These are phyloP conservation scores for Drosophila gunungcola DNA, from an alignment of 1,140 invertebrate genomes.

Conservation along the genomic window DNA sequence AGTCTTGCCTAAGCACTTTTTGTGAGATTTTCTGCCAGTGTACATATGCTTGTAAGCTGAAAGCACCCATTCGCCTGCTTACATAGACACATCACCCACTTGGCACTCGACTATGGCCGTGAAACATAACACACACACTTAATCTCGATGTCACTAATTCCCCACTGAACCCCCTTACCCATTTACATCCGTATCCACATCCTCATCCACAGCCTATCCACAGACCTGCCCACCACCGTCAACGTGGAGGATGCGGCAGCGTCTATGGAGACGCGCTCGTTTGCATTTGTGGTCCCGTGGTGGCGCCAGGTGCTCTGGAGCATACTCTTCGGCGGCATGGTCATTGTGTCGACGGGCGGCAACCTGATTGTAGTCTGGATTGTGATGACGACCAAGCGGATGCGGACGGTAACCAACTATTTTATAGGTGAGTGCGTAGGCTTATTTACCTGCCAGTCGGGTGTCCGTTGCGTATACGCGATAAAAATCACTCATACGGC, in stretches of 20 bases:
- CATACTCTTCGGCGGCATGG: constrained; percentile 93
- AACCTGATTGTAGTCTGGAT: constrained; percentile 98
- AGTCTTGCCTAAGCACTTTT: no score
- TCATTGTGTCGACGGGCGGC: constrained; percentile 95
- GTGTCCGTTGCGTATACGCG: constrained; percentile 36
- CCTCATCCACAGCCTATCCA: constrained; percentile 24
- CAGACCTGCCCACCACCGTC: constrained; percentile 32
- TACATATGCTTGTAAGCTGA: constrained; percentile 4
- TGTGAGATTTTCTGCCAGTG: not conserved
- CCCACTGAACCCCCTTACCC: constrained; percentile 34
- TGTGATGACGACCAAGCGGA: constrained; percentile 94
- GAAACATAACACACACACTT: constrained; percentile 70
- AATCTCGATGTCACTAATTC: constrained; percentile 78
- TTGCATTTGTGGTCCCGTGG: constrained; percentile 90
- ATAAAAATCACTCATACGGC: constrained; percentile 56
- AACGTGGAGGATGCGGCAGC: constrained; percentile 42
- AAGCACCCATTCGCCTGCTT: constrained; percentile 32
- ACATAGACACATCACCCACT: constrained; percentile 56
- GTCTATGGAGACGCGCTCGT: constrained; percentile 45
- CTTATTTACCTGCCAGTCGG: not conserved
- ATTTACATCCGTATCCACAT: no score
- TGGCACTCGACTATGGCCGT: constrained; percentile 44
- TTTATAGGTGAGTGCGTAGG: constrained; percentile 90
- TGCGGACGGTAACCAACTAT: constrained; percentile 98
- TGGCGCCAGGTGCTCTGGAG: constrained; percentile 95